A percentile compares a stretch with the other conserved stretches of the same genome.
These are phyloP conservation scores for Esox niger DNA, from an alignment of 2,113 vertebrate genomes.

Conservation along the genomic window DNA sequence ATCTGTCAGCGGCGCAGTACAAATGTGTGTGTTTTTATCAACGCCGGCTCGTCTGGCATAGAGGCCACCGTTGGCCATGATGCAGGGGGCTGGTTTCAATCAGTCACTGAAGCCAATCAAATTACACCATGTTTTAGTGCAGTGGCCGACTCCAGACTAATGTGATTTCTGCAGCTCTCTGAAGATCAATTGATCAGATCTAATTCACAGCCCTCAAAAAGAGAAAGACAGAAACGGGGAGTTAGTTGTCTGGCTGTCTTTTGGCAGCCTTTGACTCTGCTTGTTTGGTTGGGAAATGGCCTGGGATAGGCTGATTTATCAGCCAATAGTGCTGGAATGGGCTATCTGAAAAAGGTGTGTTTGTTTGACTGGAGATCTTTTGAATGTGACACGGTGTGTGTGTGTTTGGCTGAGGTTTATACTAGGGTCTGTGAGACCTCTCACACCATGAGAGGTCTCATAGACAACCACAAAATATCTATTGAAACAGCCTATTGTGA, in stretches of 20 bases:
- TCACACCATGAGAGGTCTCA: neutral
- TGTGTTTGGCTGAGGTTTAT: neutral
- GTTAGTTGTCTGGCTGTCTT: conserved; percentile 45
- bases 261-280: conserved; percentile 33
- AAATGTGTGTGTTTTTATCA: conserved; percentile 96
- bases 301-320: conserved; percentile 59
- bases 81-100: conserved; percentile 92
- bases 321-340: conserved; percentile 48
- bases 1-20: conserved; percentile 98
- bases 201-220: conserved; percentile 83
- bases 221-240: conserved; percentile 45
- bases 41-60: conserved; percentile 70
- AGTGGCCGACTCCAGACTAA: conserved; percentile 99
- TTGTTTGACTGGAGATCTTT: conserved; percentile 21
- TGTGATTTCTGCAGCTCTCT: conserved; percentile 95
- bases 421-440: neutral
- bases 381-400: neutral
- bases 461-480: neutral
- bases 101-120: conserved; percentile 95
- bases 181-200: conserved; percentile 99
- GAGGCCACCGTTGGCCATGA: conserved; percentile 74
- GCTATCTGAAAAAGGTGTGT: neutral
- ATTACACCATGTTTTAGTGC: conserved; percentile 97
- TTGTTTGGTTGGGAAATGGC: conserved; percentile 57
- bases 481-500: neutral